Base-by-base conservation (phyloP, 2,888 invertebrate species). In the Tipula unca region DNA sequence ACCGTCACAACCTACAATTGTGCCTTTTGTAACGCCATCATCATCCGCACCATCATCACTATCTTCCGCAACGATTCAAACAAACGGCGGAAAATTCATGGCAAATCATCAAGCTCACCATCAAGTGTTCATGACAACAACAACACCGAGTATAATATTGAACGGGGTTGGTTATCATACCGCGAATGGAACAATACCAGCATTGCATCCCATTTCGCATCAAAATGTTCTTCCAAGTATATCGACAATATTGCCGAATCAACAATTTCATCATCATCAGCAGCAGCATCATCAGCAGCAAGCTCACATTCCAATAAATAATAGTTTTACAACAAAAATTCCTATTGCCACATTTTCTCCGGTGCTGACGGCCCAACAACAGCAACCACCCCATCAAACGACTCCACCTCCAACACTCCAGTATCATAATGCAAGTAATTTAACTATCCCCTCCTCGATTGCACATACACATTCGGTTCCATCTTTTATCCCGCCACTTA, bases 111-210 rank as follows among this genome's bases (percentile, higher is more conserved):
- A 85, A 69, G n/a, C 25, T 17, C 85, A 85, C 32, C 85, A 85
- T 85, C 82, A 90, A 1, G 89, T 91, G 25, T 90, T 90, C 85
- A 91, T 91, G 90, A 89, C 90, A 84, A 89, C 90, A 2, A 89
- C 90, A 84, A 89, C 90, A 1, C 91, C 90, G 0, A 85, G 90
- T 29, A 87, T 91, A 86, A 87, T 91, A 5, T 90, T 90, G 86
- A 89, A 91, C 0, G 89, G 90, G 3, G 90, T 91, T 89, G 42
- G 85, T 84, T 84, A 85, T 86, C 85, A 54, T 85, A 54, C 85
- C 29, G 86, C 29, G 86, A 86, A 29, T 84, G 87, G 87, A 87
- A 86, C 87, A 85, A 87, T 90, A 87, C 90, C 90, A 1, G 90
- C 91, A 3, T 87, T 90, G 85, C 90, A 90, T 85, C 90, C 90